These are phyloP conservation scores for Macroramphosus scolopax DNA, from an alignment of 2,797 vertebrate species.

Conservation along the genomic window DNA sequence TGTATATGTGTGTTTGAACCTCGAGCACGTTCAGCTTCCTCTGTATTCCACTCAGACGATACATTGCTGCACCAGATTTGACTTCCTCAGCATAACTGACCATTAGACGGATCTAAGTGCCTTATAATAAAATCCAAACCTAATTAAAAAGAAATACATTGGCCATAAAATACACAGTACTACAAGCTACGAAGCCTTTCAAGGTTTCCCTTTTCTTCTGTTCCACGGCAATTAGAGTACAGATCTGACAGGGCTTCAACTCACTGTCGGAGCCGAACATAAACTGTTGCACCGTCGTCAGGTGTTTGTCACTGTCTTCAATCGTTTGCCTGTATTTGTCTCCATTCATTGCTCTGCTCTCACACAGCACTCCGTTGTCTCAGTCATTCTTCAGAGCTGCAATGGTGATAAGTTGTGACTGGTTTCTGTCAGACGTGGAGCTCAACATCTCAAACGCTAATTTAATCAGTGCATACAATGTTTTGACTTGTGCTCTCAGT, in stretches of 20 bases:
- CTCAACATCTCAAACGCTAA: too few relatives aligned
- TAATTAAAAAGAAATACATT: too few relatives aligned
- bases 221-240: slow-evolving; percentile 7
- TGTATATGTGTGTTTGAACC: background rate
- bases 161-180: background rate
- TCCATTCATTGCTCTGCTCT: background rate
- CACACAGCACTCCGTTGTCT: slow-evolving; percentile 10
- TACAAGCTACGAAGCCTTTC: too few relatives aligned
- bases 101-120: too few relatives aligned
- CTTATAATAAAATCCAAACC: too few relatives aligned
- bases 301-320: slow-evolving; percentile 18
- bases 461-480: too few relatives aligned
- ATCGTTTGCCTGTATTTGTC: slow-evolving; percentile 21
- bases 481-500: too few relatives aligned
- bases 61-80: too few relatives aligned
- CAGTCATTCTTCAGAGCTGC: slow-evolving; percentile 6
- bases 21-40: background rate
- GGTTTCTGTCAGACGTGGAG: slow-evolving; percentile 14
- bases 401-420: slow-evolving; percentile 13
- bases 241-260: slow-evolving; percentile 12
- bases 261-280: slow-evolving; percentile 15
- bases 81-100: too few relatives aligned
- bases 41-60: too few relatives aligned
- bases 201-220: slow-evolving; percentile 10
- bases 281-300: slow-evolving; percentile 7